phyloP scores from a whole-genome alignment of 1,140 invertebrate species.

The Tyrophagus putrescentiae region DNA sequence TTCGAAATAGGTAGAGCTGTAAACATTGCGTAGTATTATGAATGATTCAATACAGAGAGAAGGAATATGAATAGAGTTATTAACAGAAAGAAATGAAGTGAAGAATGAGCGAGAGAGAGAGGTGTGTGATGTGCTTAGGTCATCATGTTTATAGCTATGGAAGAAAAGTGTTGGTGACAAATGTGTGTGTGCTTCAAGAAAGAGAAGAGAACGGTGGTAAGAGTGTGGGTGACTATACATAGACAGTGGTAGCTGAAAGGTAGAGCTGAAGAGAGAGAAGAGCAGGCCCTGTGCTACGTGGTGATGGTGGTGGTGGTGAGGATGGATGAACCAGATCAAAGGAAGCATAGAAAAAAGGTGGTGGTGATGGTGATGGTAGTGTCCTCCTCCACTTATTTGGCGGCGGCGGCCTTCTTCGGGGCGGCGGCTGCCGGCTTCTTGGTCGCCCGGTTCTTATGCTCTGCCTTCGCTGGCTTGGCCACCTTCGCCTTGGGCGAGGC shows the following conservation, averaged over 20 bases:
- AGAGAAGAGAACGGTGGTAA: background rate
- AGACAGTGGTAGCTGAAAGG: too few relatives aligned
- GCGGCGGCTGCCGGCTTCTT: conserved; percentile 13
- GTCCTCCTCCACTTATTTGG: conserved; percentile 21
- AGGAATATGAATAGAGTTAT: too few relatives aligned
- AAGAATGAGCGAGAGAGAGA: too few relatives aligned
- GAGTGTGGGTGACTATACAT: background rate
- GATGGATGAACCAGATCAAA: background rate
- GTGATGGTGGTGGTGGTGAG: background rate
- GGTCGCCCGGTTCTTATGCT: too few relatives aligned
- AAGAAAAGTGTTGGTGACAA: background rate
- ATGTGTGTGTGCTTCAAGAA: background rate
- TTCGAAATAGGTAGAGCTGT: too few relatives aligned
- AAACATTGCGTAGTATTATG: too few relatives aligned
- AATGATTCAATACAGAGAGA: too few relatives aligned
- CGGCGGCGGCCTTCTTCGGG: conserved; percentile 9
- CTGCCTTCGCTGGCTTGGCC: conserved; percentile 21
- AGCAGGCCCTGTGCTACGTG: too few relatives aligned
- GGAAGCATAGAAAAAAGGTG: background rate
- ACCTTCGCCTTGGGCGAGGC: conserved; percentile 15
- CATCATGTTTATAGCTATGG: background rate
- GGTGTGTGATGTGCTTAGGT: too few relatives aligned
- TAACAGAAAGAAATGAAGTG: too few relatives aligned
- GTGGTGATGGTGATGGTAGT: background rate
- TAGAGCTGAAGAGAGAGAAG: too few relatives aligned